Evolutionary conservation across 2,888 invertebrate species (phyloP).

Genomic region (Boloria euphrosyne): DNA sequence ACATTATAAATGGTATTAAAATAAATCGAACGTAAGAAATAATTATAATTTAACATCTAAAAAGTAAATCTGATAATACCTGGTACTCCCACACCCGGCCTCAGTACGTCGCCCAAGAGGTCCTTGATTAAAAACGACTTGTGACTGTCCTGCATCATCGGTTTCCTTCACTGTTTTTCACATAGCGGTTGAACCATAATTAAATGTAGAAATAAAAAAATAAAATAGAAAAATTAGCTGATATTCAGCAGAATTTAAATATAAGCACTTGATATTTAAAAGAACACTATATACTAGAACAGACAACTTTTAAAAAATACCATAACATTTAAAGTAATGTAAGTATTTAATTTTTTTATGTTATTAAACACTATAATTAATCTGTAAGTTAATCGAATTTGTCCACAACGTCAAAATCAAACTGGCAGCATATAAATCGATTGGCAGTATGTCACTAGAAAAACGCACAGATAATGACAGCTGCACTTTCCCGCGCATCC

Average conservation of each 20-base stretch:
- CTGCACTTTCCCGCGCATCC: constrained; percentile 72
- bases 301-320: background rate
- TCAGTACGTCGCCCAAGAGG: constrained; percentile 89
- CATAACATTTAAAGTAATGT: background rate
- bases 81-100: constrained; percentile 51
- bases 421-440: constrained; percentile 28
- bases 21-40: background rate
- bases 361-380: background rate
- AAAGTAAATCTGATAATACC: background rate
- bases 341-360: background rate
- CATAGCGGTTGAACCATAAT: constrained; percentile 8
- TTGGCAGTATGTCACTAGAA: constrained; percentile 39
- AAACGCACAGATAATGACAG: constrained; percentile 46
- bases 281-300: too few species aligned
- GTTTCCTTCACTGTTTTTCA: constrained; percentile 49
- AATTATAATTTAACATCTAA: background rate
- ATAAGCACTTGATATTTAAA: too few species aligned
- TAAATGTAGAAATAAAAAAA: background rate
- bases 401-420: background rate
- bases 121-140: constrained; percentile 94
- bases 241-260: too few species aligned
- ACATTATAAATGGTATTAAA: background rate
- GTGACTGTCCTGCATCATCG: constrained; percentile 83
- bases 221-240: background rate
- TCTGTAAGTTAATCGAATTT: background rate